Evolutionary conservation across 2,113 vertebrate species (phyloP).

Genomic region (Candoia aspera): DNA sequence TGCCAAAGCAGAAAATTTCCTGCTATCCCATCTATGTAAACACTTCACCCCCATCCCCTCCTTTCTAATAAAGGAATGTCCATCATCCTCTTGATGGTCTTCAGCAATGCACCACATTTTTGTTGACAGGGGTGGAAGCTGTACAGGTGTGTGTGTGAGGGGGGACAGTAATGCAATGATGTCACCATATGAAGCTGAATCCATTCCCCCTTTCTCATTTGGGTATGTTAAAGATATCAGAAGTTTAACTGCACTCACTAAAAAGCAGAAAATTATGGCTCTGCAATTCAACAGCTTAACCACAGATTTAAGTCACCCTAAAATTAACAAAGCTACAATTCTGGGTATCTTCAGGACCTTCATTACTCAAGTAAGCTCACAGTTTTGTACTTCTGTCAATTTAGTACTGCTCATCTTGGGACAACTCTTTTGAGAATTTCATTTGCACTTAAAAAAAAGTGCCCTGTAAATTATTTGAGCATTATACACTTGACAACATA

Average conservation of each 20-base stretch:
- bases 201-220: not conserved
- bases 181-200: not conserved
- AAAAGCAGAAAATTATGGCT: not conserved
- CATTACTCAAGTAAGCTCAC: not conserved
- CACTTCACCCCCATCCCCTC: not conserved
- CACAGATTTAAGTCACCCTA: not conserved
- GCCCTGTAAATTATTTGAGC: not conserved
- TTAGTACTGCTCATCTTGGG: not conserved
- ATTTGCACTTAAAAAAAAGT: not conserved
- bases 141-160: not conserved
- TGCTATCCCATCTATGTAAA: not conserved
- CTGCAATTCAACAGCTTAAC: not conserved
- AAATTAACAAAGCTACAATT: not conserved
- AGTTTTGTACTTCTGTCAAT: not conserved
- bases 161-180: not conserved
- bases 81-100: not conserved
- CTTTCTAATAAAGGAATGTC: not conserved
- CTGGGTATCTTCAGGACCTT: not conserved
- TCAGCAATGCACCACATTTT: not conserved
- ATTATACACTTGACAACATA: not conserved
- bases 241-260: not conserved
- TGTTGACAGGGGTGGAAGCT: not conserved
- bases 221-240: not conserved
- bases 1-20: not conserved
- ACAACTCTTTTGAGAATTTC: not conserved